A percentile compares a stretch with the other conserved stretches of the same genome.
Conservation (phyloP, 2,113 vertebrate species). For the Passer montanus region DNA sequence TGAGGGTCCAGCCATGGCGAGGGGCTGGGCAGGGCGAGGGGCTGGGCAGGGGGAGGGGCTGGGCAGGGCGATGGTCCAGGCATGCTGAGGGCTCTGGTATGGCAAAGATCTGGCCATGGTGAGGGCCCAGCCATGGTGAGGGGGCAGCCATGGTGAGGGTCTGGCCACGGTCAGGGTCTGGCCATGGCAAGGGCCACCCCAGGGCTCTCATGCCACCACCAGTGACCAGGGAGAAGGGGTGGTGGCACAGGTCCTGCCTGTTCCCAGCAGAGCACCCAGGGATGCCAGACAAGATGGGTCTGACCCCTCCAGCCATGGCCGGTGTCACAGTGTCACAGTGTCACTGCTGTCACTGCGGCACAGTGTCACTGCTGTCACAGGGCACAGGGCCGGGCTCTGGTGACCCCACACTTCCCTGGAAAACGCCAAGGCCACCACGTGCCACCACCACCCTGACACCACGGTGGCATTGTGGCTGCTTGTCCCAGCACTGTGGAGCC, state of each 20-base stretch:
- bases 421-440: fast-evolving
- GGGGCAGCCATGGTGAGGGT: too few species aligned
- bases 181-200: fast-evolving
- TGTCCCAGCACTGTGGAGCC: fast-evolving
- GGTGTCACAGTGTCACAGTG: not conserved
- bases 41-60: too few species aligned
- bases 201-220: not conserved
- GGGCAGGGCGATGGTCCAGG: too few species aligned
- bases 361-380: not conserved
- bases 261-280: fast-evolving
- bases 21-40: not conserved
- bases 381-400: not conserved
- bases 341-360: too few species aligned
- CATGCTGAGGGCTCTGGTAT: too few species aligned
- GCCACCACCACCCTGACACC: fast-evolving
- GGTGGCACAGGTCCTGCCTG: fast-evolving
- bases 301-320: fast-evolving
- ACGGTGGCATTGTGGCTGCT: fast-evolving
- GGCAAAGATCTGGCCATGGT: fast-evolving
- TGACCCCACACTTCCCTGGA: not conserved
- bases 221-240: fast-evolving
- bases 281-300: not conserved
- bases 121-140: fast-evolving
- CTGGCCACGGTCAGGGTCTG: fast-evolving
- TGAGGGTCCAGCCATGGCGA: fast-evolving